These are phyloP conservation scores for Crioceris asparagi DNA, from an alignment of 2,888 invertebrate species.

Conservation along the genomic window DNA sequence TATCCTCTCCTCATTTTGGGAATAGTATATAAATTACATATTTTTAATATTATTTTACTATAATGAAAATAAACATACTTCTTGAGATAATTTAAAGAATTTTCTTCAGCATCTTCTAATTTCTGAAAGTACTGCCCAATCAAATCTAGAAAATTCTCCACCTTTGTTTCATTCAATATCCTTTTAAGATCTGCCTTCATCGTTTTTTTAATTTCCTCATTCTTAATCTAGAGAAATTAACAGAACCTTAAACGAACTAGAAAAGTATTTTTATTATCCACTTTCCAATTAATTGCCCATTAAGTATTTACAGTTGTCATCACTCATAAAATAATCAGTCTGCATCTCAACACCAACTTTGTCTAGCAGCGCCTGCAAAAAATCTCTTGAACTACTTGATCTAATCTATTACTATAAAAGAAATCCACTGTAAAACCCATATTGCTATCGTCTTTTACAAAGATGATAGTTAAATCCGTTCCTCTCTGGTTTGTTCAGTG, in stretches of 20 bases:
- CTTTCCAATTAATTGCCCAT: constrained; percentile 12
- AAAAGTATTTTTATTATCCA: background rate
- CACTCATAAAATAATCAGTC: constrained; percentile 16
- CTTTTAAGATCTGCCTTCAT: no score
- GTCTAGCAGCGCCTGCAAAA: constrained; percentile 15
- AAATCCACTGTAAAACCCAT: constrained; percentile 12
- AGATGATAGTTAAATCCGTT: constrained; percentile 11
- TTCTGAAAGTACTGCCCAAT: no score
- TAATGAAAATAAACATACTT: no score
- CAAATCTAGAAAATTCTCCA: no score
- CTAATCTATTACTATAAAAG: constrained; percentile 12
- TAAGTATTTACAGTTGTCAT: constrained; percentile 17
- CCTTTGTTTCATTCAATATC: no score
- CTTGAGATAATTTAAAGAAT: background rate
- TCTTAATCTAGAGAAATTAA: no score
- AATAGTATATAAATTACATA: no score
- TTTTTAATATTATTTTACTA: background rate
- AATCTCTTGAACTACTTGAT: constrained; percentile 15
- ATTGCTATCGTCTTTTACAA: constrained; percentile 15
- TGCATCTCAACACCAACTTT: constrained; percentile 8
- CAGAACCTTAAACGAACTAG: background rate
- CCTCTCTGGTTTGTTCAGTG: constrained; percentile 11
- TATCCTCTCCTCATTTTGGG: no score
- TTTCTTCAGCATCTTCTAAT: constrained; percentile 1
- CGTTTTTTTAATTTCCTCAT: no score